Base-by-base conservation (phyloP, 1,140 invertebrate species). In the Apis dorsata region DNA sequence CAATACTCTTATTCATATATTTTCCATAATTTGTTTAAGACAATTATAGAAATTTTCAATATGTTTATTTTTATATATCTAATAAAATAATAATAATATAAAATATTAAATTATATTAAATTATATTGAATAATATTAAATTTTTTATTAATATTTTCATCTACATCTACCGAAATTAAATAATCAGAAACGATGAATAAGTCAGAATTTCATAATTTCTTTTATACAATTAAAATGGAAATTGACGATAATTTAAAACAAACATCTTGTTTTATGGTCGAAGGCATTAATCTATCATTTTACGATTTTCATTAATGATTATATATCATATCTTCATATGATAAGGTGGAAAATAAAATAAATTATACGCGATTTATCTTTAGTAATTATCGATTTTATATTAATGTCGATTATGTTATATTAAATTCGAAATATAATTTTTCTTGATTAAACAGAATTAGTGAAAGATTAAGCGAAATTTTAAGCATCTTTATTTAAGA, bases 221-320 rank as follows among this genome's bases (percentile, higher is more conserved):
- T 63, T 24, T 19, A 51, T 24, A 75, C 15, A 21, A 74, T 60
- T 7, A 12, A 28, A 24, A 34, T 1, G 59, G n/a, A 63, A 75
- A 63, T 75, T 63, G 60, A 19, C 49, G 63, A 21, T 73, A 57
- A 73, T 57, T 73, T 59, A 21, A 59, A 21, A n/a, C 28, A 19
- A 7, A 73, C 28, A 34, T 28, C 11, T 72, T 10, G 4, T 24
- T 72, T 72, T 57, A 28, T 11, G 4, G 11, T 17, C 0, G 53
- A 72, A 72, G 51, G 11, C 51, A 13, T 72, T 53, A 57, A 72
- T 44, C 15, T n/a, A 15, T 0, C n/a, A 51, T 57, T 65, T 72
- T 72, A 70, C 68, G 49, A 70, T 44, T n/a, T 12, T 49, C 44
- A 19, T n/a, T 72, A 28, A 57, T 57, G 51, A 51, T 13, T 9